Base-by-base conservation (phyloP, 1,140 invertebrate species). In the Nixonia krombeini region DNA sequence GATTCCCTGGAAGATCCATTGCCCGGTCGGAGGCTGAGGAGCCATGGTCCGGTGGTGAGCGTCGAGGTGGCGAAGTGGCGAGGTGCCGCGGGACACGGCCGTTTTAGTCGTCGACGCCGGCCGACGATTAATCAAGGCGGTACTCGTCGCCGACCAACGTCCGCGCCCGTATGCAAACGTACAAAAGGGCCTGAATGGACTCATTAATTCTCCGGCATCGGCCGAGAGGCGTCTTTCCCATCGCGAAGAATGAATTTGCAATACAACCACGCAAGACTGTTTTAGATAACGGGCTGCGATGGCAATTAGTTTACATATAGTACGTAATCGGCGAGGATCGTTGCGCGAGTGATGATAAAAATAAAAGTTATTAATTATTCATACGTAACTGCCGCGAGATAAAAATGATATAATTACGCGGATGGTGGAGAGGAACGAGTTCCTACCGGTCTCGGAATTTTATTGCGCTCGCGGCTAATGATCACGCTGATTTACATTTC, bases 161-260 rank as follows among this genome's bases (percentile, higher is more conserved):
- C 33, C 7, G 29, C 29, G 29, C 9, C 2, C 8, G 33, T 56
- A 62, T 56, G 58, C 55, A 40, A 55, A 63, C 65, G 59, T 50
- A 69, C 53, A 69, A 69, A 70, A 59, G 67, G 51, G 29, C 51
- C 51, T 64, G 53, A 64, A 70, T 70, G 59, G 52, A 64, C 55
- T 70, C 59, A 70, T 64, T 70, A 70, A 64, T 70, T 70, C 64
- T 59, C 59, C 45, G 33, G 67, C 40, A 49, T 61, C 50, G 64
- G 59, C 35, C 55, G 59, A 70, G 50, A 51, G 45, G 45, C 13
- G 45, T 56, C 44, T 64, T 56, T 45, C 26, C 59, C 55, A 59
- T 56, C 40, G 59, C 45, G 10, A 47, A 47, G 45, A 47, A 31
- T 31, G 46, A 50, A 58, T 59, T 52, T 25, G 47, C 56, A 51